Conservation (phyloP, 1,140 invertebrate genomes). For the Ceratina calcarata region DNA sequence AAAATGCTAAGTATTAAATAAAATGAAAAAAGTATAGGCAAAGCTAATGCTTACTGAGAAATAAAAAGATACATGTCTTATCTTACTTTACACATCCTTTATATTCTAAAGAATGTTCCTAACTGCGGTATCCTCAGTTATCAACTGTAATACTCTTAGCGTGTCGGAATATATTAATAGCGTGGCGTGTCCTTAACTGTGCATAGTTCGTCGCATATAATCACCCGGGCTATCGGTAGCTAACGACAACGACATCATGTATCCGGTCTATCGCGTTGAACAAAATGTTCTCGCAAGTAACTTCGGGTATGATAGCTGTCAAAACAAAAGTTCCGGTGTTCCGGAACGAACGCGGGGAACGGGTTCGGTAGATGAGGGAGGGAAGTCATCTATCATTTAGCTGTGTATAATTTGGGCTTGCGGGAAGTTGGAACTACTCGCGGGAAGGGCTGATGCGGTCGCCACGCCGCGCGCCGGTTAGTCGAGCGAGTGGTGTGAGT, state of each 20-base stretch:
- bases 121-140: too few species aligned
- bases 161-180: background rate
- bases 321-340: conserved; percentile 25
- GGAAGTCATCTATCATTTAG: conserved; percentile 71
- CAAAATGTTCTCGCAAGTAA: background rate
- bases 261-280: too few species aligned
- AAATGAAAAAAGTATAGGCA: background rate
- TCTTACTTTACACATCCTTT: background rate
- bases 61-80: background rate
- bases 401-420: conserved; percentile 66
- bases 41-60: too few species aligned
- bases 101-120: too few species aligned
- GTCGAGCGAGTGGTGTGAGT: conserved; percentile 37
- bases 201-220: background rate
- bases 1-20: background rate
- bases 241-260: background rate
- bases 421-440: conserved; percentile 56
- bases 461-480: conserved; percentile 25
- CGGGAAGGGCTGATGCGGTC: conserved; percentile 49
- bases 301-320: conserved; percentile 10
- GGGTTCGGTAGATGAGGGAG: too few species aligned
- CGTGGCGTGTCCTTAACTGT: too few species aligned
- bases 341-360: conserved; percentile 5
- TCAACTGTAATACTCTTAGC: too few species aligned
- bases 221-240: background rate